Percentiles rank a stretch among this genome's conserved stretches.
Evolutionary conservation across 2,888 invertebrate species (phyloP).

Genomic region (Andrena hattorfiana): DNA sequence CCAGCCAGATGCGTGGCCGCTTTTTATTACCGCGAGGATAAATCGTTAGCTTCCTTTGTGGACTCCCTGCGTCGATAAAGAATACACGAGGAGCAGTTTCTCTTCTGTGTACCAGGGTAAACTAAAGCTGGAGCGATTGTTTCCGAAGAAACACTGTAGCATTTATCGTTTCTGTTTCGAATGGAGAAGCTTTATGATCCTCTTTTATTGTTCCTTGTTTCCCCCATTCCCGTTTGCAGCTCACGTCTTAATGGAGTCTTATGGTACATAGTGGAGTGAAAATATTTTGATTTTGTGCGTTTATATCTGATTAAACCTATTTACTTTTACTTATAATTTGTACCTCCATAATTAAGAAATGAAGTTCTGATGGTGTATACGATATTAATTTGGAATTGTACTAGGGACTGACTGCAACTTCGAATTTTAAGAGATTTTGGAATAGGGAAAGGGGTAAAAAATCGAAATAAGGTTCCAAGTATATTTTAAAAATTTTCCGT

Average conservation of each 20-base stretch:
- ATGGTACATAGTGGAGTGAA: background rate
- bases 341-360: too few species aligned
- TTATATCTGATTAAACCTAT: too few species aligned
- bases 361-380: too few species aligned
- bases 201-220: background rate
- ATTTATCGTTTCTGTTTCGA: constrained; percentile 1
- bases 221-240: background rate
- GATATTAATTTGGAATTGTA: too few species aligned
- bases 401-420: too few species aligned
- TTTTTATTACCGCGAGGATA: background rate
- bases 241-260: background rate
- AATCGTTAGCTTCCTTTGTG: constrained; percentile 3
- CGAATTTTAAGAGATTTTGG: too few species aligned
- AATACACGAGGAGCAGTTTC: background rate
- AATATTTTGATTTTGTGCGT: background rate
- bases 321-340: too few species aligned
- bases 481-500: too few species aligned
- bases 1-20: background rate
- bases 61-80: background rate
- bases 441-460: too few species aligned
- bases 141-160: background rate
- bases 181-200: background rate
- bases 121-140: background rate
- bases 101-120: background rate
- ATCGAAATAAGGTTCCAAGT: too few species aligned